phyloP scores from a whole-genome alignment of 53 echinoderm and acorn worm species.

The Antedon mediterranea region DNA sequence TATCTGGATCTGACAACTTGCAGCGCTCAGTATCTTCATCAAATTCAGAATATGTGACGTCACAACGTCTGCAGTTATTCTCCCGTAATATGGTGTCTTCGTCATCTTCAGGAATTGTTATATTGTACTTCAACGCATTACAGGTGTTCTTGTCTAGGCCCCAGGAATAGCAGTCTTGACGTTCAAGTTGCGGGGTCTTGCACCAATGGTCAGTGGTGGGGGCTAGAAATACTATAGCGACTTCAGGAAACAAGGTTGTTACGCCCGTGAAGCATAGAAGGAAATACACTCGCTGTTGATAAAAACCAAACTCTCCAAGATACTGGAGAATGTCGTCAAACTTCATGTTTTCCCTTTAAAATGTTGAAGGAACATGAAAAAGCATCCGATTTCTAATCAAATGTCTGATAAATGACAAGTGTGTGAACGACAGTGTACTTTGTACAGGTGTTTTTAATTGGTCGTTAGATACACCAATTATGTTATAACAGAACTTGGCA shows the following conservation, averaged over 20 bases:
- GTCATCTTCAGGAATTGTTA: constrained; percentile 13
- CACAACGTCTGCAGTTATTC: not conserved
- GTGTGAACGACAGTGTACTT: too few species aligned
- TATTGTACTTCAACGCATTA: constrained; percentile 7
- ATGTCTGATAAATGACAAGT: too few species aligned
- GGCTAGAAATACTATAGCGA: constrained; percentile 64
- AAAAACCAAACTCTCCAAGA: constrained; percentile 29
- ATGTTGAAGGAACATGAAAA: too few species aligned
- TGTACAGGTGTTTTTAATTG: too few species aligned
- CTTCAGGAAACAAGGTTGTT: constrained; percentile 42
- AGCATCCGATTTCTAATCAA: too few species aligned
- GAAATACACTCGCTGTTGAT: constrained; percentile 25
- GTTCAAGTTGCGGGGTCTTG: not conserved
- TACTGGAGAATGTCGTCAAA: constrained; percentile 23
- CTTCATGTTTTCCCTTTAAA: constrained; percentile 8
- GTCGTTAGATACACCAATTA: too few species aligned
- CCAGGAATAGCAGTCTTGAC: constrained; percentile 8
- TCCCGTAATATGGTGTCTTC: not conserved
- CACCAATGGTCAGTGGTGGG: constrained; percentile 62
- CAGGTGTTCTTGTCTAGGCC: not conserved
- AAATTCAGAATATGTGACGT: constrained; percentile 1
- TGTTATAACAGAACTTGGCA: too few species aligned
- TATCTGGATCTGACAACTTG: not conserved
- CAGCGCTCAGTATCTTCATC: not conserved
- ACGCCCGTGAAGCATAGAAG: constrained; percentile 17